Evolutionary conservation across 2,113 vertebrate genomes (phyloP).

Genomic region (Colinus virginianus): DNA sequence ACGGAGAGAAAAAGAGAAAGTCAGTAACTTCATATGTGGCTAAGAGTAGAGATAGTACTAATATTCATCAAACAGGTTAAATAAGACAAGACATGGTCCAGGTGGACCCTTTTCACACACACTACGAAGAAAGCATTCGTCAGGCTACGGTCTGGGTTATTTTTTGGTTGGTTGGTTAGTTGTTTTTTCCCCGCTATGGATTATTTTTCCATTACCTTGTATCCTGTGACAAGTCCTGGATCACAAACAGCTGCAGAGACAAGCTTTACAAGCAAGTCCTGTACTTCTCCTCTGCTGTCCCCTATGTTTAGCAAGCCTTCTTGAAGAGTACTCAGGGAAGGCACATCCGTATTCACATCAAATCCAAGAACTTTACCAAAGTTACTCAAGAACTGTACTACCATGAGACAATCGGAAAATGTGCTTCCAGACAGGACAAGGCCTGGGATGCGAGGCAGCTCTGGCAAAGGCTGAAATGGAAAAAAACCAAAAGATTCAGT

Average conservation of each 20-base stretch:
- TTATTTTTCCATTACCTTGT: slow-evolving; percentile 82
- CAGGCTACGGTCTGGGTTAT: background rate
- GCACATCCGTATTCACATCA: slow-evolving; percentile 83
- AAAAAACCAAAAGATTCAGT: background rate
- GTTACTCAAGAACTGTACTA: slow-evolving; percentile 92
- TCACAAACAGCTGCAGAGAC: slow-evolving; percentile 91
- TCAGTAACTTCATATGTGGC: background rate
- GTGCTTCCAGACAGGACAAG: slow-evolving; percentile 88
- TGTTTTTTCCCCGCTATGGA: background rate
- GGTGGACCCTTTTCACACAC: background rate
- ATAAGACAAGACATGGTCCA: background rate
- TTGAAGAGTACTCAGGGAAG: slow-evolving; percentile 87
- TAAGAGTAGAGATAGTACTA: background rate
- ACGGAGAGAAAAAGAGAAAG: background rate
- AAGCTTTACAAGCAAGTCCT: slow-evolving; percentile 91
- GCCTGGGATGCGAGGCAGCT: slow-evolving; percentile 88
- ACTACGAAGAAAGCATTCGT: background rate
- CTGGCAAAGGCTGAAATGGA: slow-evolving; percentile 86
- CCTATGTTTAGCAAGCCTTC: slow-evolving; percentile 91
- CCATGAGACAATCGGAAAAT: slow-evolving; percentile 93
- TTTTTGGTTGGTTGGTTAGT: background rate
- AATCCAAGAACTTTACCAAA: slow-evolving; percentile 94
- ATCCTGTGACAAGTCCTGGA: slow-evolving; percentile 90
- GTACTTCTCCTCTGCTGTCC: slow-evolving; percentile 86
- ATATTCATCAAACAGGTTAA: background rate